Base-by-base conservation (phyloP, 2,113 vertebrate genomes). In the Philantomba maxwellii region DNA sequence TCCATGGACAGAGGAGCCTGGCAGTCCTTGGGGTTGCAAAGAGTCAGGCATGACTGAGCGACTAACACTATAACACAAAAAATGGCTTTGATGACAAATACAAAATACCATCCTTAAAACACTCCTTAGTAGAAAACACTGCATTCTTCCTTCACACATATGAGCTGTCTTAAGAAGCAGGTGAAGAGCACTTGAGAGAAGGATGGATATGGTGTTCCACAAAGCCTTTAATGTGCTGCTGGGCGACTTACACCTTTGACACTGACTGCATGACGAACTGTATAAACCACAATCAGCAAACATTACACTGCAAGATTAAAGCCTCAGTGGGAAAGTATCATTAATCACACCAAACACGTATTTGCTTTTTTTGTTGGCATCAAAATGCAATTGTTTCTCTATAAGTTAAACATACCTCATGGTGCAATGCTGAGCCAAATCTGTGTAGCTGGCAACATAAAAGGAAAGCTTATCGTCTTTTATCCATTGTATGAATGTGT, bases 361-460 rank as follows among this genome's bases (percentile, higher is more conserved):
- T 97, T 96, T 98, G 94, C 95, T 96, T 96, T 98, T 96, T 49
- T 96, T 92, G 51, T 89, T 95, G 93, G 92, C 98, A 96, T 77
- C 90, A 62, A 96, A 85, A 87, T 47, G 70, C 70, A 91, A 96
- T 93, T 97, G 94, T 97, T 97, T 95, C 96, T 60, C 84, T 60
- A 3, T 85, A 86, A 93, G 90, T 95, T 89, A 89, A 97, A 91
- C 60, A 95, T 43, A 45, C 81, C 66, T 43, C 92, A n/a, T 45
- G 47, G 83, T 51, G 58, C 78, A 82, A 47, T 86, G 60, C 81
- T 92, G 91, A 94, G 96, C 84, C 60, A 83, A 94, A 97, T 95
- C 94, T 95, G 66, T 33, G 28, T 10, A 51, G 81, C 90, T 87
- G 87, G 87, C 92, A 86, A 81, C 87, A 95, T 88, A 64, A 96